A percentile compares a stretch with the other conserved stretches of the same genome.
phyloP scores from a whole-genome alignment of 1,140 invertebrate species.

The Dendroctonus ponderosae region DNA sequence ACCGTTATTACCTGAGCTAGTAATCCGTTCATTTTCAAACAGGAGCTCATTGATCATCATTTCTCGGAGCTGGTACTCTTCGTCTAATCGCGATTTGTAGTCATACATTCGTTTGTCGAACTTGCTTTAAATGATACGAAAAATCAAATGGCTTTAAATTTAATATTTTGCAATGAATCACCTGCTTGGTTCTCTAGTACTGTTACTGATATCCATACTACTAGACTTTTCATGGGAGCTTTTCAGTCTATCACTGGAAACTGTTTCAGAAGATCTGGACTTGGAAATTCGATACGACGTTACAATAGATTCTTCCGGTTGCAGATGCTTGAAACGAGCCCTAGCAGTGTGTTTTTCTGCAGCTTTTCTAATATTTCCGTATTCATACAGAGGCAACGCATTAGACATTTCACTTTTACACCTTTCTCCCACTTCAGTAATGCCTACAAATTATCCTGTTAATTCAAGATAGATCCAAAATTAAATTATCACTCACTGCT shows the following conservation, averaged over 20 bases:
- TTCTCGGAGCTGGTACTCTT: constrained; percentile 43
- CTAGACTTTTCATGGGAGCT: not conserved
- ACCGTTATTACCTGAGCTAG: constrained; percentile 6
- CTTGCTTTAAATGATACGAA: constrained; percentile 2
- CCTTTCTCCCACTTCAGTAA: constrained; percentile 15
- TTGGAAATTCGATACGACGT: constrained; percentile 31
- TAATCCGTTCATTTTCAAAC: constrained; percentile 44
- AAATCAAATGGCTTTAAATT: not conserved
- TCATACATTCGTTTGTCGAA: constrained; percentile 35
- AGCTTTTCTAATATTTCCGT: constrained; percentile 37
- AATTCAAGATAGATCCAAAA: constrained; percentile 27
- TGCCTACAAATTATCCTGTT: constrained; percentile 25
- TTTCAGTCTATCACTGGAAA: constrained; percentile 23
- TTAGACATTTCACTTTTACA: constrained; percentile 44
- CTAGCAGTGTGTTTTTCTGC: constrained; percentile 27
- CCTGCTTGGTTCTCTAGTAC: not conserved
- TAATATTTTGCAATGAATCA: not conserved
- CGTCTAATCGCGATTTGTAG: constrained; percentile 42
- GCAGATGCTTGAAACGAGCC: not conserved
- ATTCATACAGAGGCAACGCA: constrained; percentile 38
- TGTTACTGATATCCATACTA: too few species aligned
- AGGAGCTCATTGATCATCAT: constrained; percentile 46
- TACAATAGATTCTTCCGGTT: not conserved
- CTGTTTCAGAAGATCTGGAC: constrained; percentile 42
- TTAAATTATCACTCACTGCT: constrained; percentile 22